These are phyloP conservation scores for Mungos mungo DNA, from an alignment of 2,113 vertebrate genomes.

Conservation along the genomic window DNA sequence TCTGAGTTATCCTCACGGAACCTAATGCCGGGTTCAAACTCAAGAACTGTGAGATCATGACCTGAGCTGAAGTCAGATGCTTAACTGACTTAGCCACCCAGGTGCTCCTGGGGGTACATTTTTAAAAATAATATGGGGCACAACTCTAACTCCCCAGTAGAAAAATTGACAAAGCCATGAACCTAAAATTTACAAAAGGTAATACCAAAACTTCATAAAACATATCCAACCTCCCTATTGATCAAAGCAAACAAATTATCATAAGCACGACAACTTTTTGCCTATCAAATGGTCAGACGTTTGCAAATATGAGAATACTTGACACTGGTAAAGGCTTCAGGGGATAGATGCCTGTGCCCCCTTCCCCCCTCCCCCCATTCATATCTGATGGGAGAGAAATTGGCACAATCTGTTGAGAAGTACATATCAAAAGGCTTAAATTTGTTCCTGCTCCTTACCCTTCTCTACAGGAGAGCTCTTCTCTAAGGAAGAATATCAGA, in stretches of 20 bases:
- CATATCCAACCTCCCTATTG: background rate
- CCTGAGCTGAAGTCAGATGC: no score
- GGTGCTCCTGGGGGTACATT: background rate
- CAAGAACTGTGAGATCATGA: no score
- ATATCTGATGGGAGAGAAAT: background rate
- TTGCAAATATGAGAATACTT: background rate
- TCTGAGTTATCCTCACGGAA: no score
- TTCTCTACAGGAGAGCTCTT: background rate
- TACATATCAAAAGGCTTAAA: background rate
- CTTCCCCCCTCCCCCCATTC: background rate
- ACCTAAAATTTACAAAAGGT: background rate
- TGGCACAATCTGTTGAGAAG: background rate
- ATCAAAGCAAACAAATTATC: background rate
- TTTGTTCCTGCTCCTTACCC: background rate
- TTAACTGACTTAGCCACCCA: no score
- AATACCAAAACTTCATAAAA: slow-evolving; percentile 9
- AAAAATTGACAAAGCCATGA: slow-evolving; percentile 10
- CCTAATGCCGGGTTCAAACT: no score
- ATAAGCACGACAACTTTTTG: background rate
- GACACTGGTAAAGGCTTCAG: background rate
- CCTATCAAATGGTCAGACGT: background rate
- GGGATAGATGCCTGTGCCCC: background rate
- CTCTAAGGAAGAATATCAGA: background rate
- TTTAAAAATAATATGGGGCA: background rate
- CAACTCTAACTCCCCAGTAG: background rate